A percentile compares a stretch with the other conserved stretches of the same genome.
Evolutionary conservation across 1,140 invertebrate species (phyloP).

Genomic region (Diploscapter pachys): DNA sequence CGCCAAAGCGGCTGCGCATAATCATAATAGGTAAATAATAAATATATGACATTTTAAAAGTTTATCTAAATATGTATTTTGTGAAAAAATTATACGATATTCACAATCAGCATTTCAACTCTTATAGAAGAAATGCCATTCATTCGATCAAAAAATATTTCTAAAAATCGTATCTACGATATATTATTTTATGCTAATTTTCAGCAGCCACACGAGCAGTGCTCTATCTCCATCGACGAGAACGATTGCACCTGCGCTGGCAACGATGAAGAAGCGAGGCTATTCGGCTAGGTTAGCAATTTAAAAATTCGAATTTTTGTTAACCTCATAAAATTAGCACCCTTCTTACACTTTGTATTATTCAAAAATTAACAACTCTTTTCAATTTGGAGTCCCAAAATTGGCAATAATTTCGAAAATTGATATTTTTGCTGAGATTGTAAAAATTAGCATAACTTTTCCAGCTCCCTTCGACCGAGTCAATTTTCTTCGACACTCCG

Average conservation of each 20-base stretch:
- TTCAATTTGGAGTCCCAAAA: neutral
- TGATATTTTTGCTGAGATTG: too few species aligned
- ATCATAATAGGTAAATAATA: slow-evolving; percentile 3
- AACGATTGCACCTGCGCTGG: neutral
- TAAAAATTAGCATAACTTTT: slow-evolving; percentile 3
- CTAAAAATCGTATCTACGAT: too few species aligned
- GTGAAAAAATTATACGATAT: neutral
- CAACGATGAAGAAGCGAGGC: slow-evolving; percentile 6
- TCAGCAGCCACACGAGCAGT: too few species aligned
- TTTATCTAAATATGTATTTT: slow-evolving; percentile 24
- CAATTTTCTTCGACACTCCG: slow-evolving; percentile 19
- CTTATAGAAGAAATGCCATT: neutral
- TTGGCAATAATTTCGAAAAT: too few species aligned
- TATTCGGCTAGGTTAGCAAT: neutral
- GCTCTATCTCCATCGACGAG: neutral
- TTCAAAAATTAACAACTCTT: slow-evolving; percentile 2
- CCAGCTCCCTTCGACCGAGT: slow-evolving; percentile 22
- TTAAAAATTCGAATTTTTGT: neutral
- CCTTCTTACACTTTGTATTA: neutral
- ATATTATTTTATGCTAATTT: too few species aligned
- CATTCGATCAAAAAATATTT: too few species aligned
- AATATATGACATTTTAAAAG: slow-evolving; percentile 12
- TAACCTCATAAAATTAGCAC: neutral
- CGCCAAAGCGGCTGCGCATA: neutral
- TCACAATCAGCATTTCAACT: neutral